These are phyloP conservation scores for Knipowitschia caucasica DNA, from an alignment of 2,797 vertebrate species.

Conservation along the genomic window DNA sequence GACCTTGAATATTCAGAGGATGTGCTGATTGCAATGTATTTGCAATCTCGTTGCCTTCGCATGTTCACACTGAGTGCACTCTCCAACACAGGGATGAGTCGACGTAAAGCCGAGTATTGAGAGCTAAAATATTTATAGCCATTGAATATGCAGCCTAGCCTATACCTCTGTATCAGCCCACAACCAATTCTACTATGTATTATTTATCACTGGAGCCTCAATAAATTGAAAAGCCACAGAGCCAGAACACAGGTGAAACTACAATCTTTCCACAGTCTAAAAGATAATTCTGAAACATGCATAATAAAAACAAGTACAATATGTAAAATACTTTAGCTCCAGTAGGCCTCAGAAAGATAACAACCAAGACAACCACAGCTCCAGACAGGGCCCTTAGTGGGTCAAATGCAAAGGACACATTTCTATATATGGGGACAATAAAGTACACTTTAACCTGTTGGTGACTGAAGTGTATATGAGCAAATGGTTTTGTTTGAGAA, in stretches of 20 bases:
- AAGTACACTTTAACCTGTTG: no score
- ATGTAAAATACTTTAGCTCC: no score
- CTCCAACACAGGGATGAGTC: conserved; percentile 38
- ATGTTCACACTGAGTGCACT: conserved; percentile 11
- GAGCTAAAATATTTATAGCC: conserved; percentile 75
- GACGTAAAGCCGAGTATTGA: conserved; percentile 56
- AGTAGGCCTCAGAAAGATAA: no score
- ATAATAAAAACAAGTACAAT: conserved; percentile 20
- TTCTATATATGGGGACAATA: no score
- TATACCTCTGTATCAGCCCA: conserved; percentile 61
- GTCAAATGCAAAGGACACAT: no score
- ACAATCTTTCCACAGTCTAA: conserved; percentile 10
- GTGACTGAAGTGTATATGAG: no score
- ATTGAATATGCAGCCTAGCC: conserved; percentile 74
- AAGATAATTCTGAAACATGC: conserved; percentile 3
- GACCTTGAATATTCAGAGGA: conserved; percentile 34
- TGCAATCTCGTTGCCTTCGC: conserved; percentile 18
- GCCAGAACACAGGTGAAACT: conserved; percentile 39
- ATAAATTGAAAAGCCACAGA: conserved; percentile 55
- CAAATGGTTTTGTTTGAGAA: conserved; percentile 49
- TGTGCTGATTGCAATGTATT: conserved; percentile 43
- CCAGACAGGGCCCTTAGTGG: no score
- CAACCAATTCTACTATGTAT: conserved; percentile 64
- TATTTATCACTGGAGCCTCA: conserved; percentile 66
- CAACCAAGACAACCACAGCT: no score